These are phyloP conservation scores for Onychorhynchus coronatus DNA, from an alignment of 2,113 vertebrate genomes.

Conservation along the genomic window DNA sequence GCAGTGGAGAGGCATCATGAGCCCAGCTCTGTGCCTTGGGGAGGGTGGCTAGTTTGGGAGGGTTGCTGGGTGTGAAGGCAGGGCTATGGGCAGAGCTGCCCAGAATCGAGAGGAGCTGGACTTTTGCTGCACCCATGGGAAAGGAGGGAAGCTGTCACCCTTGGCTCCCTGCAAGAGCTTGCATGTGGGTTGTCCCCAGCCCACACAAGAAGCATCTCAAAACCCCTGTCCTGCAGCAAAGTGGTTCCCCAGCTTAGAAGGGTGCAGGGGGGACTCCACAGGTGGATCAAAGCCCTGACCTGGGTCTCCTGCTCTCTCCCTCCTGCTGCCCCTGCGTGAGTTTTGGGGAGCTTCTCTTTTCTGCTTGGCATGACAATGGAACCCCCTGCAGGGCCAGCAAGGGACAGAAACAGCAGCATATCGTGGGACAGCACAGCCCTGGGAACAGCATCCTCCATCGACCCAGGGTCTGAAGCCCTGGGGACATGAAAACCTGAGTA, in stretches of 20 bases:
- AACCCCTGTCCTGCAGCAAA: neutral
- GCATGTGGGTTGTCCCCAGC: neutral
- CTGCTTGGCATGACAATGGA: neutral
- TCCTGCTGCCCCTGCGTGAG: neutral
- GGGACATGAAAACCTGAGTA: neutral
- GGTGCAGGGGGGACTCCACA: accelerated
- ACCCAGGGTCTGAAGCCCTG: neutral
- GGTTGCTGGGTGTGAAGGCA: accelerated
- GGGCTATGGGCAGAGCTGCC: neutral
- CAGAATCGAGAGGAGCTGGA: neutral
- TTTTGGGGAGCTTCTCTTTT: neutral
- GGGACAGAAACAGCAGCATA: neutral
- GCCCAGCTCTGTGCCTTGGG: neutral
- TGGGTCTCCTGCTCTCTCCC: neutral
- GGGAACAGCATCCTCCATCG: neutral
- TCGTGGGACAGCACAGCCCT: neutral
- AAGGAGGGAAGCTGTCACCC: neutral
- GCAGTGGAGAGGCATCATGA: neutral
- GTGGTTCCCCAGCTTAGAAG: neutral
- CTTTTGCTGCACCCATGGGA: neutral
- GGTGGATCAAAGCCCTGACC: neutral
- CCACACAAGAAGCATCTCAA: neutral
- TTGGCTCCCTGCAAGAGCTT: neutral
- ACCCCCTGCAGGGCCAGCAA: accelerated
- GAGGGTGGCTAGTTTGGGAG: neutral